Evolutionary conservation across 1,140 invertebrate genomes (phyloP).

Genomic region (Mamestra configurata): DNA sequence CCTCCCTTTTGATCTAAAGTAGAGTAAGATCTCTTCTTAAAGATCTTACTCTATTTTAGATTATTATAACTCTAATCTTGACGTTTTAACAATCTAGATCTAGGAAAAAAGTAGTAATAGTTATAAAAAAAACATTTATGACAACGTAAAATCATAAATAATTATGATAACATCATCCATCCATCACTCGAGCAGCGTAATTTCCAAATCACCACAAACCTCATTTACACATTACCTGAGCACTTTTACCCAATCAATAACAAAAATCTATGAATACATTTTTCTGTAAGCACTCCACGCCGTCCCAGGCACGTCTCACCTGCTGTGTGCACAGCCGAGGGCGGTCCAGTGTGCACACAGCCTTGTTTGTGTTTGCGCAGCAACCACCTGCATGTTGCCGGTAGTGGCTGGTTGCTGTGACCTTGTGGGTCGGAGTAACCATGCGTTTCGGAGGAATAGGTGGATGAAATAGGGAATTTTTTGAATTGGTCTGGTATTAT

Average conservation of each 20-base stretch:
- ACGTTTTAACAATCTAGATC: no score
- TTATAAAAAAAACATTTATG: no score
- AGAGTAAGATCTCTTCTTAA: no score
- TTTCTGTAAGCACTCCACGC: neutral
- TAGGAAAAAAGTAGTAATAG: no score
- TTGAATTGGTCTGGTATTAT: no score
- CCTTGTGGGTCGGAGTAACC: conserved; percentile 16
- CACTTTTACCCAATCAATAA: neutral
- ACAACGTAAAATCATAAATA: no score
- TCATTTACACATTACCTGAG: neutral
- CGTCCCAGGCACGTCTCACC: conserved; percentile 26
- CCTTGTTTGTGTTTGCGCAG: conserved; percentile 16
- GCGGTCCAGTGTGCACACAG: conserved; percentile 20
- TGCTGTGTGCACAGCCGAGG: conserved; percentile 34
- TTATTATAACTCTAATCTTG: no score
- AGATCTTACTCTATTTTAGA: no score
- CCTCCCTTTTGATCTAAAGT: no score
- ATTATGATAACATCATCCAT: no score
- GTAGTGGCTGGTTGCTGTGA: conserved; percentile 11
- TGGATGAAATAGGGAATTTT: neutral
- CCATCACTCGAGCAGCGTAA: neutral
- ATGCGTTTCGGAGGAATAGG: neutral
- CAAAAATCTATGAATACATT: neutral
- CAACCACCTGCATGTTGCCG: conserved; percentile 26
- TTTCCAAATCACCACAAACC: neutral